A percentile compares a stretch with the other conserved stretches of the same genome.
Evolutionary conservation across 92 coral and sea anemone species (phyloP).

Genomic region (Porites divaricata): DNA sequence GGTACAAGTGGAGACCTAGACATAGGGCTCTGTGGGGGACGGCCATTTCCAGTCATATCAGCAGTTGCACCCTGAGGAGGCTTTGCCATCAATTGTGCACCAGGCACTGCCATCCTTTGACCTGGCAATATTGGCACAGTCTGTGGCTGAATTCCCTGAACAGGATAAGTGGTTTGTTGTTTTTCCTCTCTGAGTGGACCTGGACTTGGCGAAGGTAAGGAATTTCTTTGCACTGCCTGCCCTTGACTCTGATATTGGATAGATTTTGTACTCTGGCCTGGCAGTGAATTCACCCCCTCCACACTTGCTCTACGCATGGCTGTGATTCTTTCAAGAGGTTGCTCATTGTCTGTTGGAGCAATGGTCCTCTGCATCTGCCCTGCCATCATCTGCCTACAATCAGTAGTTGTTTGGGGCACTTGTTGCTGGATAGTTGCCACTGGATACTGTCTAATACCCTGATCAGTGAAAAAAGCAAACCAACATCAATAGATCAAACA

Average conservation of each 20-base stretch:
- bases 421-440: slow-evolving; percentile 11
- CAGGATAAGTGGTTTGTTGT: slow-evolving; percentile 28
- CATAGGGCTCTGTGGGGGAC: slow-evolving; percentile 3
- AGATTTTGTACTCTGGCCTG: slow-evolving; percentile 12
- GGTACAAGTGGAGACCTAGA: slow-evolving; percentile 26
- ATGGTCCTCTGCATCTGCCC: slow-evolving; percentile 23
- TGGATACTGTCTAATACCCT: slow-evolving; percentile 27
- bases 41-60: slow-evolving; percentile 11
- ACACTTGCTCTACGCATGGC: slow-evolving; percentile 14
- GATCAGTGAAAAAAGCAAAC: not conserved
- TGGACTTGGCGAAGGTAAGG: slow-evolving; percentile 25
- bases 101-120: not conserved
- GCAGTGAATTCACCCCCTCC: slow-evolving; percentile 1
- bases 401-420: not conserved
- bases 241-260: slow-evolving; percentile 20
- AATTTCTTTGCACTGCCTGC: slow-evolving; percentile 20
- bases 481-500: not conserved
- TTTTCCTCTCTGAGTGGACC: slow-evolving; percentile 39
- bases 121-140: slow-evolving; percentile 28
- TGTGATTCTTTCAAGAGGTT: slow-evolving; percentile 15
- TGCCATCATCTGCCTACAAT: slow-evolving; percentile 16
- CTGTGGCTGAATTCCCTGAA: slow-evolving; percentile 22
- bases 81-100: slow-evolving; percentile 12
- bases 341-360: slow-evolving; percentile 11
- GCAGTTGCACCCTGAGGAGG: not conserved